A percentile compares a stretch with the other conserved stretches of the same genome.
Conservation (phyloP, 2,888 invertebrate species). For the Mesochorus sp. region DNA sequence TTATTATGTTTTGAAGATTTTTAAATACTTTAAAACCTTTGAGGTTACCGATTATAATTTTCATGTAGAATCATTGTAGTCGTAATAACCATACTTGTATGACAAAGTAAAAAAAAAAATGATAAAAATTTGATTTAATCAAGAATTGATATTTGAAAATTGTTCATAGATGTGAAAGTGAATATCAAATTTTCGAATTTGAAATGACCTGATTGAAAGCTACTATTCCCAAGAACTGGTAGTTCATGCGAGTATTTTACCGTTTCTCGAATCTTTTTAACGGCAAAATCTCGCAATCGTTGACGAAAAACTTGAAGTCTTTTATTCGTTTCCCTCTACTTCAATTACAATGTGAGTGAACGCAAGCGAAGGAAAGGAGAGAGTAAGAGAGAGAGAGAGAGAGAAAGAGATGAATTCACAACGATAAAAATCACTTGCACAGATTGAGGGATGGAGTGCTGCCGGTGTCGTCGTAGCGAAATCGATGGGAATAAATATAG, state of each 20-base stretch:
- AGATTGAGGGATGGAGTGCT: conserved; percentile 24
- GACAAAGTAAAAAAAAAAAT: no score
- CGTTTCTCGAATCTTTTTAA: neutral
- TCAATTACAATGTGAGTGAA: conserved; percentile 23
- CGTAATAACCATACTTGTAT: no score
- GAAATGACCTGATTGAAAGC: no score
- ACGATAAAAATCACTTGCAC: conserved; percentile 55
- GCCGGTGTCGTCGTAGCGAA: conserved; percentile 29
- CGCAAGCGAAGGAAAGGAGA: neutral
- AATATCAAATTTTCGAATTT: no score
- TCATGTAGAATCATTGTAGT: no score
- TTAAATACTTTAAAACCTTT: no score
- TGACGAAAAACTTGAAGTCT: conserved; percentile 5
- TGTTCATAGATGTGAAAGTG: no score
- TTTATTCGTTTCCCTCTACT: neutral
- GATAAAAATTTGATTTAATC: no score
- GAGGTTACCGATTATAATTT: no score
- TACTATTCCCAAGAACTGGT: neutral
- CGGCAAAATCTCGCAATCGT: neutral
- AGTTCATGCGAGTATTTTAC: neutral
- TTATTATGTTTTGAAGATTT: no score
- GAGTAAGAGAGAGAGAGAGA: neutral
- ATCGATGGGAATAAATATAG: conserved; percentile 51
- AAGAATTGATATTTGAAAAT: no score
- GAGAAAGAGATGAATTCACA: neutral